A percentile compares a stretch with the other conserved stretches of the same genome.
These are phyloP conservation scores for Dynastes hyllus DNA, from an alignment of 2,888 invertebrate species.

Conservation along the genomic window DNA sequence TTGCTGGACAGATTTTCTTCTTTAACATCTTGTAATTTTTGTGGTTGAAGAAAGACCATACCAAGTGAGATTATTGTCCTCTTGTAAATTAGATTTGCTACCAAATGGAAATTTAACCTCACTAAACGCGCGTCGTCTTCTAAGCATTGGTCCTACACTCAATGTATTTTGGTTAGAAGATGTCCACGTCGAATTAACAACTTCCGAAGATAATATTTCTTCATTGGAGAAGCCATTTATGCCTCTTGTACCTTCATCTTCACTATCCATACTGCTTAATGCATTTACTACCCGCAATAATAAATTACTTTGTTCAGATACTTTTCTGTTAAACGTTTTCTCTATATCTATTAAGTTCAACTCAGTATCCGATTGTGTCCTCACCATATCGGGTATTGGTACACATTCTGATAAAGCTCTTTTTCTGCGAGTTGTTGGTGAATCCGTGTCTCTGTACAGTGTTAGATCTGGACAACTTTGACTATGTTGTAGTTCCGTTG, in stretches of 20 bases:
- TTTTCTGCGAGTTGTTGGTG: slow-evolving; percentile 69
- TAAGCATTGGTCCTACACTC: slow-evolving; percentile 67
- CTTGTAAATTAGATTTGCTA: slow-evolving; percentile 66
- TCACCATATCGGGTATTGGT: slow-evolving; percentile 67
- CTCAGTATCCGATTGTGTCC: slow-evolving; percentile 87
- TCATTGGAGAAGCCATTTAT: slow-evolving; percentile 83
- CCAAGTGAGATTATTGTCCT: slow-evolving; percentile 76
- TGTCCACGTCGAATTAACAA: slow-evolving; percentile 72
- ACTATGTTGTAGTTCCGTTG: slow-evolving; percentile 73
- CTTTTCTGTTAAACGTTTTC: slow-evolving; percentile 82
- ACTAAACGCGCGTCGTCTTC: slow-evolving; percentile 78
- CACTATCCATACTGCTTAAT: slow-evolving; percentile 76
- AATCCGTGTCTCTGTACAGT: slow-evolving; percentile 69
- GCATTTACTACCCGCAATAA: slow-evolving; percentile 86
- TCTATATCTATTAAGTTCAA: slow-evolving; percentile 85
- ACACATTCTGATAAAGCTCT: slow-evolving; percentile 80
- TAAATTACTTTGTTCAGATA: slow-evolving; percentile 82
- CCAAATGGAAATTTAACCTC: slow-evolving; percentile 71
- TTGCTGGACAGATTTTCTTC: slow-evolving; percentile 59
- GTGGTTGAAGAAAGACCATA: slow-evolving; percentile 78
- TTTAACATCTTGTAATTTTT: slow-evolving; percentile 74
- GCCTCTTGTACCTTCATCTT: slow-evolving; percentile 71
- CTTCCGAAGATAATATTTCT: slow-evolving; percentile 82
- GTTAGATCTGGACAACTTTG: slow-evolving; percentile 84
- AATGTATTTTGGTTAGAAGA: slow-evolving; percentile 65